Percentiles rank a stretch among this genome's conserved stretches.
phyloP scores from a whole-genome alignment of 2,113 vertebrate genomes.

The Mormyrus lacerda region DNA sequence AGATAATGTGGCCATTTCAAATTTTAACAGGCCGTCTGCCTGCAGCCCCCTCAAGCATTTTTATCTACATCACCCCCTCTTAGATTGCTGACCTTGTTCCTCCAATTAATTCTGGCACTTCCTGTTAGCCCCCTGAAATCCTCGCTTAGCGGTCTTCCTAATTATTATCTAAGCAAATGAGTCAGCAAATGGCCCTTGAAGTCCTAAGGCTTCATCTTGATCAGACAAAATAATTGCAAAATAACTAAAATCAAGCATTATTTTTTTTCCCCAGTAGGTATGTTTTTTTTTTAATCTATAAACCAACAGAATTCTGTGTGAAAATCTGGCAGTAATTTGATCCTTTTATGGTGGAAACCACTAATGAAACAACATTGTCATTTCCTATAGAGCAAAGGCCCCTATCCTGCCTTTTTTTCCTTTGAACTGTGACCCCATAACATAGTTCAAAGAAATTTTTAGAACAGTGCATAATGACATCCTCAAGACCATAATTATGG shows the following conservation, averaged over 20 bases:
- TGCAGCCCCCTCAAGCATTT: conserved; percentile 22
- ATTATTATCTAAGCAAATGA: not conserved
- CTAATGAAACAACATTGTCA: conserved; percentile 5
- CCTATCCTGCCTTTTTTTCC: not conserved
- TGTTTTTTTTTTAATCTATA: not conserved
- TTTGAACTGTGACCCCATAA: conserved; percentile 4
- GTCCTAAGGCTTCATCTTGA: not conserved
- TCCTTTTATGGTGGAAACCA: not conserved
- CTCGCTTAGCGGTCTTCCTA: not conserved
- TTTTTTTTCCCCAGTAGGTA: not conserved
- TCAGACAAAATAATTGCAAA: not conserved
- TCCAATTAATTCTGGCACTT: conserved; percentile 39
- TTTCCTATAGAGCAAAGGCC: not conserved
- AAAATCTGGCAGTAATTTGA: not conserved
- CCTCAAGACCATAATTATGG: not conserved
- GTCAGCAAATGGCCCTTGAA: not conserved
- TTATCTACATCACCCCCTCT: conserved; percentile 19
- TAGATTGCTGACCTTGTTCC: conserved; percentile 33
- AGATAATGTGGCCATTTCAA: conserved; percentile 57
- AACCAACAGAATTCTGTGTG: not conserved
- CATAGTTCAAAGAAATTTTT: conserved; percentile 7
- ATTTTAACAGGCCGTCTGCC: conserved; percentile 36
- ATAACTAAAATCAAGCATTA: not conserved
- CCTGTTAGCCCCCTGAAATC: conserved; percentile 4
- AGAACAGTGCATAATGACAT: not conserved